phyloP scores from a whole-genome alignment of 2,888 invertebrate genomes.

The Sclerodermus sp. region DNA sequence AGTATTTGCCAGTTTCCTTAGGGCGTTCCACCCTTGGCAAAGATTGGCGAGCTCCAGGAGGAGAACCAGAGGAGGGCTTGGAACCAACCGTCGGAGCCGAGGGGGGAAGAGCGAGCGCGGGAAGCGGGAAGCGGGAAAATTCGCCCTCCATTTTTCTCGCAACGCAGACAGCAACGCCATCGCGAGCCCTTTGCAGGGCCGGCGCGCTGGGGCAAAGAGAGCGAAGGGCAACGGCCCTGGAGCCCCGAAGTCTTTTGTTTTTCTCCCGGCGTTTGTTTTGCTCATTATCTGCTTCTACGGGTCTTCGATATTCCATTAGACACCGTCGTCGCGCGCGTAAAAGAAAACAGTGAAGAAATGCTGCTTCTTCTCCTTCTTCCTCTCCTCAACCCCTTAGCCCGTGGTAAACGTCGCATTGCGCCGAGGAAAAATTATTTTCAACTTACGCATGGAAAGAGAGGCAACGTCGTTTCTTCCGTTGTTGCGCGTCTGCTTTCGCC shows the following conservation, averaged over 20 bases:
- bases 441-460: too few relatives aligned
- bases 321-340: slow-evolving; percentile 16
- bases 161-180: slow-evolving; percentile 20
- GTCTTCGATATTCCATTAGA: slow-evolving; percentile 28
- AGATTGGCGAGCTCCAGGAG: too few relatives aligned
- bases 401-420: too few relatives aligned
- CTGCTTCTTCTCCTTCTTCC: neutral
- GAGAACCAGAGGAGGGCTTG: too few relatives aligned
- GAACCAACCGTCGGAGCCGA: too few relatives aligned
- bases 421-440: too few relatives aligned
- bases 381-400: too few relatives aligned
- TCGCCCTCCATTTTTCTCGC: slow-evolving; percentile 36
- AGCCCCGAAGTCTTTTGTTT: slow-evolving; percentile 3
- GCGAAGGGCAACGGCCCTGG: slow-evolving; percentile 3
- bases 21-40: too few relatives aligned
- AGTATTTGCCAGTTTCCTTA: too few relatives aligned
- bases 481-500: too few relatives aligned
- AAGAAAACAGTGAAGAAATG: slow-evolving; percentile 26
- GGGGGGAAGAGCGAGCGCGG: slow-evolving; percentile 2
- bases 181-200: slow-evolving; percentile 14
- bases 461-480: too few relatives aligned
- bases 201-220: neutral
- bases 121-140: slow-evolving; percentile 37
- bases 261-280: slow-evolving; percentile 31
- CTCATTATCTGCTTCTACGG: slow-evolving; percentile 28